Percentiles rank a stretch among this genome's conserved stretches.
Conservation (phyloP, 2,888 invertebrate species). For the Acheta domesticus region DNA sequence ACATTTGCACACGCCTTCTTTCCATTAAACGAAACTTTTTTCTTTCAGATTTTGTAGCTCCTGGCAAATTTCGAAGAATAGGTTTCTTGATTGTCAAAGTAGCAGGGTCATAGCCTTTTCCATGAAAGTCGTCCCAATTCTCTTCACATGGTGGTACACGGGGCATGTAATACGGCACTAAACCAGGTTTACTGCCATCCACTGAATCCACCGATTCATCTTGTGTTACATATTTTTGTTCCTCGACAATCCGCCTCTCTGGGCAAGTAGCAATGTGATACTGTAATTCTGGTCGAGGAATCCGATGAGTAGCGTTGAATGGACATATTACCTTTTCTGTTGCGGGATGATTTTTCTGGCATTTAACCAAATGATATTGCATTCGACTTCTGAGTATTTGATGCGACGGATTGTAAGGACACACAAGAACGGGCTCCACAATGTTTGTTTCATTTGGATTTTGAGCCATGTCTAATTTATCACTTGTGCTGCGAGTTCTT, state of each 20-base stretch:
- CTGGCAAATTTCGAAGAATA: no score
- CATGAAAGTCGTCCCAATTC: background rate
- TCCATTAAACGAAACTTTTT: no score
- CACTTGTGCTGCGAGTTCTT: no score
- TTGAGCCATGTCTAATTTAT: no score
- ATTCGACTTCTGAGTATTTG: slow-evolving; percentile 39
- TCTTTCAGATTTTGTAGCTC: no score
- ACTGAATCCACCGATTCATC: background rate
- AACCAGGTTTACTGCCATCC: background rate
- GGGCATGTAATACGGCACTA: background rate
- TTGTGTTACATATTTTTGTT: background rate
- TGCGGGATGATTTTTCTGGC: slow-evolving; percentile 39
- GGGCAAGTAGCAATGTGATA: background rate
- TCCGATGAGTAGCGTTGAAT: slow-evolving; percentile 40
- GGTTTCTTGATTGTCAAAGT: no score
- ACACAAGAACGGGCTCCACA: slow-evolving; percentile 40
- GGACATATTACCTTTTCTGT: slow-evolving; percentile 39
- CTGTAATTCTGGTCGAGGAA: slow-evolving; percentile 38
- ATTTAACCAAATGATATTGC: slow-evolving; percentile 41
- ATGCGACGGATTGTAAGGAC: slow-evolving; percentile 41
- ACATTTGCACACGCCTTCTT: no score
- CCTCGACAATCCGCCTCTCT: background rate
- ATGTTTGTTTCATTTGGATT: background rate
- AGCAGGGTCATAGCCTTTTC: background rate
- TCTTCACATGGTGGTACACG: background rate